These are phyloP conservation scores for Myathropa florea DNA, from an alignment of 2,888 invertebrate genomes.

Conservation along the genomic window DNA sequence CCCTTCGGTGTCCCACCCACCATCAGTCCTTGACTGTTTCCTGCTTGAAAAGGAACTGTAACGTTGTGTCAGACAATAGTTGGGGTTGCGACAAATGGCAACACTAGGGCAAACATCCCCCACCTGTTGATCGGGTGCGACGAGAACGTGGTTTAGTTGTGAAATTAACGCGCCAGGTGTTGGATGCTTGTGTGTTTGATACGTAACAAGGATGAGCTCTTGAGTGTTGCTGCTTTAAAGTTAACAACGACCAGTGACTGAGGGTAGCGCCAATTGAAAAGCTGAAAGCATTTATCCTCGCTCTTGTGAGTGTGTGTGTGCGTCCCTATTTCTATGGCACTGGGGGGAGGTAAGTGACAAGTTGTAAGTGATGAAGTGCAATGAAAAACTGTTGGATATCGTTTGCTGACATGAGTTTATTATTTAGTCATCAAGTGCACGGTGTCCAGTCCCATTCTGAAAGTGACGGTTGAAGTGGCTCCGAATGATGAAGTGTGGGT, in stretches of 20 bases:
- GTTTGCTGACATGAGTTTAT: background rate
- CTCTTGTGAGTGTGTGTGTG: background rate
- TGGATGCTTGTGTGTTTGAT: slow-evolving; percentile 22
- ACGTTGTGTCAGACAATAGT: slow-evolving; percentile 1
- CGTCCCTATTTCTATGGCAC: background rate
- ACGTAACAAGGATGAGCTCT: background rate
- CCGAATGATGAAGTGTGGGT: background rate
- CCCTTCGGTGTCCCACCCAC: background rate
- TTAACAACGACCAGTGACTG: background rate
- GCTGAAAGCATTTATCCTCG: background rate
- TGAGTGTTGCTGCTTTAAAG: background rate
- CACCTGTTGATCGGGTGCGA: slow-evolving; percentile 42
- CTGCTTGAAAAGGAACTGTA: background rate
- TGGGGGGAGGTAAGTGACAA: background rate
- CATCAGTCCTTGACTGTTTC: slow-evolving; percentile 13
- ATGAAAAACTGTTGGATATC: background rate
- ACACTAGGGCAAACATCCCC: slow-evolving; percentile 22
- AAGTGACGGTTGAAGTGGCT: background rate
- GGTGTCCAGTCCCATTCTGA: background rate
- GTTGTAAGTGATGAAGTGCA: background rate
- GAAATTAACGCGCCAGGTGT: slow-evolving; percentile 56
- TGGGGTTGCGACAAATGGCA: slow-evolving; percentile 30
- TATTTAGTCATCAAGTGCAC: background rate
- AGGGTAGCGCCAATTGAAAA: too few relatives aligned
- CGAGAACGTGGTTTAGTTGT: slow-evolving; percentile 47